Evolutionary conservation across 1,140 invertebrate genomes (phyloP).

Genomic region (Melitaea cinxia): DNA sequence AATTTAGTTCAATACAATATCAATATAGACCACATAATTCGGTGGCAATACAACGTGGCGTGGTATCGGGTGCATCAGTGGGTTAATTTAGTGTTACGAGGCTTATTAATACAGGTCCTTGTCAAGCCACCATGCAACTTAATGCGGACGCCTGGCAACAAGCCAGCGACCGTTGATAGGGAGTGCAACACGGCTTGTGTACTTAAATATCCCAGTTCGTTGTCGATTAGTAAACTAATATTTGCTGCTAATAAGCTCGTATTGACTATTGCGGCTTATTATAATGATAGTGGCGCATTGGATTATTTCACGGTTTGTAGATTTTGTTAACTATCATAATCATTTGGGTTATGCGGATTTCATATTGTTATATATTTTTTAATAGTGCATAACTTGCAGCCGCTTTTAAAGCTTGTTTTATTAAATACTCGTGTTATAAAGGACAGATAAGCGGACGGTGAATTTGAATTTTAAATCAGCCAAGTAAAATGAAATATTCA

Average conservation of each 20-base stretch:
- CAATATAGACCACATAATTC: slow-evolving; percentile 18
- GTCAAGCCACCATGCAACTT: slow-evolving; percentile 34
- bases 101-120: slow-evolving; percentile 42
- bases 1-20: slow-evolving; percentile 12
- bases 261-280: slow-evolving; percentile 10
- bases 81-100: slow-evolving; percentile 41
- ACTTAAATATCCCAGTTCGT: slow-evolving; percentile 21
- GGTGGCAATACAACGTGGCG: slow-evolving; percentile 12
- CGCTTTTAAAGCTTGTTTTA: background rate
- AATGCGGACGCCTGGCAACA: slow-evolving; percentile 34
- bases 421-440: background rate
- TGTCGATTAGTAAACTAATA: slow-evolving; percentile 19
- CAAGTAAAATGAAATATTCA: background rate
- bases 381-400: background rate
- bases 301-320: background rate
- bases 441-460: background rate
- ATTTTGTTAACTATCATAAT: background rate
- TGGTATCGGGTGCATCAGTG: slow-evolving; percentile 32
- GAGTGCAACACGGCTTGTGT: slow-evolving; percentile 7
- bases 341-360: background rate
- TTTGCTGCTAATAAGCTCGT: slow-evolving; percentile 10
- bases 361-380: background rate
- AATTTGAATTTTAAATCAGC: background rate
- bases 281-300: background rate
- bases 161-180: slow-evolving; percentile 28